Base-by-base conservation (phyloP, 2,888 invertebrate genomes). In the Plusia festucae region DNA sequence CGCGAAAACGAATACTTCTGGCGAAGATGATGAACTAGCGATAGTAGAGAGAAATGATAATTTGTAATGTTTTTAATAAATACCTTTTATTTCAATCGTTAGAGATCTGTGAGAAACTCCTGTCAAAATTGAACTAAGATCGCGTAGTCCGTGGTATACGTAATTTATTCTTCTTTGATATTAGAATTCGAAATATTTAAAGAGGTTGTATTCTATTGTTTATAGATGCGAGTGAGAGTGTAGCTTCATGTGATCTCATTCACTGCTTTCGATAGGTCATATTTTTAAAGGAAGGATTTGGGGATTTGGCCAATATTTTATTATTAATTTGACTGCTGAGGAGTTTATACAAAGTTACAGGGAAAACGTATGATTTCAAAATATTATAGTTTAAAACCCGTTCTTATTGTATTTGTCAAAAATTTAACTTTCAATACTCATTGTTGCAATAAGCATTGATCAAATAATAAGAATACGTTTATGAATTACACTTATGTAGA, bases 21-120 rank as follows among this genome's bases (percentile, higher is more conserved):
- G 91, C 1, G 94, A 94, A 82, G 94, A 94, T 2, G 94, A 95
- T 40, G 94, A 94, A 79, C 78, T 95, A 76, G 94, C 94, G 40
- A 94, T 94, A 76, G 87, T 93, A 2, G 94, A 94, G 78, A 84
- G 81, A 71, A 90, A 83, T 73, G 89, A 92, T 60, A 82, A 84
- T 68, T 81, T 68, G 52, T 82, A 79, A 54, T 53, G 9, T 30
- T 9, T 9, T 9, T 9, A 9, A 30, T 30, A 62, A 55, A 52
- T 73, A 78, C 76, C 72, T 74, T 74, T 53, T 54, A n/a, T 54
- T n/a, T 22, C 22, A 32, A 53, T 65, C 40, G 34, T 30, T 44
- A 30, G 49, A 56, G 59, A 13, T 40, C 30, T 22, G 54, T 46
- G 24, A 65, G 11, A 32, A 20, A 32, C n/a, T 63, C 55, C 56